Evolutionary conservation across 2,888 invertebrate genomes (phyloP), one percentile per base, ranked within the genome.

Genomic region (Smittia sp.): DNA sequence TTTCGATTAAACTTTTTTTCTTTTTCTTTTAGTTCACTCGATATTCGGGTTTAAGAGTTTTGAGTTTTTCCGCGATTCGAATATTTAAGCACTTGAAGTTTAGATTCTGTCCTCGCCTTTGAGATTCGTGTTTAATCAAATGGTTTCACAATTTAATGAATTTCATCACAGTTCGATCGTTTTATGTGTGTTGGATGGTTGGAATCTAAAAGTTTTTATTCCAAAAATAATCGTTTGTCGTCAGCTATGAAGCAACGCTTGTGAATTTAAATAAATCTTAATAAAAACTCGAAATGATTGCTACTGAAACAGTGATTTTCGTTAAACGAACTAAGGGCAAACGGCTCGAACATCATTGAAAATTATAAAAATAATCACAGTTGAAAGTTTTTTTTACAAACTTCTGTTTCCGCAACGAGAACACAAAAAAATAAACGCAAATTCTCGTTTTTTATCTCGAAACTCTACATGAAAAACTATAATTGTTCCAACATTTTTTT

Each of bases 71-170:
- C 24, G 41, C 22, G 41, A 20, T 67, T 67, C 38, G 20, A 38
- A 41, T 52, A 27, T 69, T 69, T 69, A 69, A 69, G 69, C 69
- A 69, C 69, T 69, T 69, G 27, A 9, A 27, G 46, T 25, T 68
- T 32, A 9, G 22, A 63, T 22, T 62, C 25, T 22, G 13, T 62
- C 13, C 32, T 65, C 15, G 27, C 22, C 38, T 65, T 41, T 39
- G 41, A 39, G 41, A 68, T 46, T 46, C 24, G 20, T 46, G 13
- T 66, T 67, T 24, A 22, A 38, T 22, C 32, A 22, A 67, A 58
- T 58, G 25, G 18, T 67, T 67, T 39, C 32, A 32, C 25, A 20
- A 46, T 41, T 20, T 67, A 15, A 32, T 67, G 41, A 41, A 67
- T 18, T 67, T 69, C 27, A 69, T 69, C 69, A 69, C 69, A 69